phyloP scores from a whole-genome alignment of 92 coral and sea anemone species.

The Palythoa grandis region DNA sequence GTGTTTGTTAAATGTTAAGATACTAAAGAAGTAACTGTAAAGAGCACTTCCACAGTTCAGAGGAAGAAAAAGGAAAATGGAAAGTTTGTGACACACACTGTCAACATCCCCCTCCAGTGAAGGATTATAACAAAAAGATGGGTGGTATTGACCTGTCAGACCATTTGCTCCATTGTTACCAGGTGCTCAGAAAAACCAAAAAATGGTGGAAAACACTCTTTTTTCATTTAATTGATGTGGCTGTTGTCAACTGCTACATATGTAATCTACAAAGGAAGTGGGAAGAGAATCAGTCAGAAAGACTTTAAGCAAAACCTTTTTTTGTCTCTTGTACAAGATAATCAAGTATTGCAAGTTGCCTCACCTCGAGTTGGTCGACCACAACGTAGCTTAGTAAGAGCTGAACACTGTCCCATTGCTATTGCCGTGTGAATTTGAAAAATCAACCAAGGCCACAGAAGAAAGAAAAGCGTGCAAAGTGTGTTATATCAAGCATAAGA shows the following conservation, averaged over 20 bases:
- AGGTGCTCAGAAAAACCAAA: slow-evolving; percentile 14
- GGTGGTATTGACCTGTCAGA: slow-evolving; percentile 48
- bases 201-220: slow-evolving; percentile 53
- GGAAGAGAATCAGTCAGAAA: slow-evolving; percentile 14
- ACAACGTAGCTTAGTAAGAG: slow-evolving; percentile 22
- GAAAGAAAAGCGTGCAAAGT: background rate
- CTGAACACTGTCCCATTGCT: slow-evolving; percentile 37
- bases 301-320: background rate
- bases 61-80: slow-evolving; percentile 38
- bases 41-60: background rate
- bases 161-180: slow-evolving; percentile 29
- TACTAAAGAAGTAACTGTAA: background rate
- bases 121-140: slow-evolving; percentile 36
- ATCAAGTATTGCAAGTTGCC: no score
- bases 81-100: slow-evolving; percentile 7
- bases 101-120: slow-evolving; percentile 15
- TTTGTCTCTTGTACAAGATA: background rate
- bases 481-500: background rate
- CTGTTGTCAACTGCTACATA: slow-evolving; percentile 45
- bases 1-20: background rate
- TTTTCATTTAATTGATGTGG: slow-evolving; percentile 45
- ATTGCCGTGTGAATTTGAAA: background rate
- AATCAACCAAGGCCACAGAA: slow-evolving; percentile 16
- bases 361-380: slow-evolving; percentile 45
- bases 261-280: background rate